Conservation (phyloP, 2,113 vertebrate species). For the Rhipidura dahli region DNA sequence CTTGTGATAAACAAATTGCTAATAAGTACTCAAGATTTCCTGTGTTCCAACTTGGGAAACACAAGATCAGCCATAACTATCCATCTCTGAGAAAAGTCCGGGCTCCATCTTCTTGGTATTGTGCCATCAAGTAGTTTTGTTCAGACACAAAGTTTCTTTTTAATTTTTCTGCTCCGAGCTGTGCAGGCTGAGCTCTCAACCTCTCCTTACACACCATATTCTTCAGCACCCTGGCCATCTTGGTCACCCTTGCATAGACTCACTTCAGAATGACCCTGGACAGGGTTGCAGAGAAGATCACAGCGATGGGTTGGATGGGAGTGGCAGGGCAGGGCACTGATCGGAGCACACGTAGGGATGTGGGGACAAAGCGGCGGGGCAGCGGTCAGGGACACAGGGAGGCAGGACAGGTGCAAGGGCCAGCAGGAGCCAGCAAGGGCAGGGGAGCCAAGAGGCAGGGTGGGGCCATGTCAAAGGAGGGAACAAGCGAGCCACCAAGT, state of each 20-base stretch:
- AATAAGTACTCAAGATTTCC: not conserved
- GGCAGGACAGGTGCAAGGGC: not conserved
- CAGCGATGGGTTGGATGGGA: rapidly evolving
- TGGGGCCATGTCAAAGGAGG: not conserved
- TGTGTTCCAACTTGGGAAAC: not conserved
- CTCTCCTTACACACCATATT: not conserved
- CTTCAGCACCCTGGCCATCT: not conserved
- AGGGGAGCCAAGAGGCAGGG: not conserved
- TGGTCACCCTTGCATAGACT: not conserved
- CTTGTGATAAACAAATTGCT: not conserved
- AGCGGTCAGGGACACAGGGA: not conserved
- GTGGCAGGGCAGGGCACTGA: not conserved
- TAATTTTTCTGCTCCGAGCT: not conserved
- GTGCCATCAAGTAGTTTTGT: not conserved
- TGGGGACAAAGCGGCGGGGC: rapidly evolving
- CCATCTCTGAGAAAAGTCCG: not conserved
- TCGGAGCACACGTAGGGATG: not conserved
- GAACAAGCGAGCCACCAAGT: not conserved
- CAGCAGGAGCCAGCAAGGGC: not conserved
- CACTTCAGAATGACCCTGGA: not conserved
- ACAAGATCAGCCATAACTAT: not conserved
- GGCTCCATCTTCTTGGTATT: not conserved
- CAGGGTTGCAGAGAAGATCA: rapidly evolving
- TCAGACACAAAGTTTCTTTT: not conserved
- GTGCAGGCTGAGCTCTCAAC: not conserved